Conservation (phyloP, 2,888 invertebrate genomes). For the Cerceris ruficornis region DNA sequence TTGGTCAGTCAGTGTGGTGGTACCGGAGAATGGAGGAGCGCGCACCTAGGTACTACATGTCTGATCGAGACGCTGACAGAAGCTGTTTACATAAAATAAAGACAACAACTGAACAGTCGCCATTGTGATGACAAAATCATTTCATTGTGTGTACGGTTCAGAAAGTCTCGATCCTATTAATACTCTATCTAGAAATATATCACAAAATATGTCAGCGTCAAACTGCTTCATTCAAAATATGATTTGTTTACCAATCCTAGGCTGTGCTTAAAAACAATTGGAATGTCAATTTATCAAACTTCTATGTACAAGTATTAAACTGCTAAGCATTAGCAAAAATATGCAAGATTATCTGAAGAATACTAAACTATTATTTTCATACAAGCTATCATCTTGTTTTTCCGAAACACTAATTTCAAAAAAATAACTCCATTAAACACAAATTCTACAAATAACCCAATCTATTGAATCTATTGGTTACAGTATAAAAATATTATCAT, state of each 20-base stretch:
- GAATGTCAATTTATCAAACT: slow-evolving; percentile 47
- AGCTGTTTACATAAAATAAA: slow-evolving; percentile 81
- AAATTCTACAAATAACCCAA: no score
- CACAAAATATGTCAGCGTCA: slow-evolving; percentile 66
- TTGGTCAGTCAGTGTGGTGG: slow-evolving; percentile 80
- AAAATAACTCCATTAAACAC: background rate
- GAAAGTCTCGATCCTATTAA: slow-evolving; percentile 68
- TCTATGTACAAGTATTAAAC: slow-evolving; percentile 56
- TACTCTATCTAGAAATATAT: slow-evolving; percentile 59
- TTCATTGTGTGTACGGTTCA: slow-evolving; percentile 69
- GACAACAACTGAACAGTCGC: slow-evolving; percentile 81
- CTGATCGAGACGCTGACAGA: slow-evolving; percentile 81
- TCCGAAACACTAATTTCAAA: background rate
- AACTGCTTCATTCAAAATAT: slow-evolving; percentile 56
- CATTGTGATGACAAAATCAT: slow-evolving; percentile 72
- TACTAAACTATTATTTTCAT: background rate
- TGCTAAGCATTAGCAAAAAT: slow-evolving; percentile 50
- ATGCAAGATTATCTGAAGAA: slow-evolving; percentile 12
- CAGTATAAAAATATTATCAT: no score
- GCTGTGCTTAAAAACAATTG: slow-evolving; percentile 47
- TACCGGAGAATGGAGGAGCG: slow-evolving; percentile 79
- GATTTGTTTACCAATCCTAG: slow-evolving; percentile 55
- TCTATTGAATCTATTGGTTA: no score
- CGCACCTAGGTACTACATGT: slow-evolving; percentile 81
- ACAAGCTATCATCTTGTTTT: background rate